Conservation (phyloP, 35 echinoderm and acorn worm species). For the Hemicentrotus pulcherrimus region DNA sequence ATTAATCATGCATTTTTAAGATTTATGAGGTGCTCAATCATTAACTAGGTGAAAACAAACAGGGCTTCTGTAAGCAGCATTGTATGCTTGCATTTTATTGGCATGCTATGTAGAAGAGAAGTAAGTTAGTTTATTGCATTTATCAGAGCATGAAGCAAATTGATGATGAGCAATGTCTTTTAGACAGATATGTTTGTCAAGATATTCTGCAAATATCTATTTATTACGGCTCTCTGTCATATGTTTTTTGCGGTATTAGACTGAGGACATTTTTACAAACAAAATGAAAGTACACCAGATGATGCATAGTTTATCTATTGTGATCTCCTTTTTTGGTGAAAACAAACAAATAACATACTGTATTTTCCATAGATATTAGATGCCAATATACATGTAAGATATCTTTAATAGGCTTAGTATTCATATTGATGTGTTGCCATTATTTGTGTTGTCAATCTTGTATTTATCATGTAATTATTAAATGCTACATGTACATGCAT, state of each 20-base stretch:
- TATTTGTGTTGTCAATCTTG: no score
- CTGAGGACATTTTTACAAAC: not conserved
- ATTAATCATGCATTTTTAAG: slow-evolving; percentile 4
- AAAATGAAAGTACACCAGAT: not conserved
- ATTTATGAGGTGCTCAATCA: not conserved
- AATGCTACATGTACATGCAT: no score
- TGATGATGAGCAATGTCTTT: no score
- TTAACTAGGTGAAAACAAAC: not conserved
- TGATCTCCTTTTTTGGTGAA: no score
- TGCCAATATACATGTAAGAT: no score
- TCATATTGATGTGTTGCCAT: no score
- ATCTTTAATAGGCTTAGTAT: no score
- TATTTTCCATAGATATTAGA: no score
- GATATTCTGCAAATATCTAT: not conserved
- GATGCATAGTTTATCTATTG: no score
- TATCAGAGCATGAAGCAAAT: not conserved
- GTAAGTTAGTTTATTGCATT: not conserved
- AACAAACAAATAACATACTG: no score
- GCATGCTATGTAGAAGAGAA: not conserved
- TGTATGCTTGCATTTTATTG: no score
- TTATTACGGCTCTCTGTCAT: not conserved
- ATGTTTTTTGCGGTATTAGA: not conserved
- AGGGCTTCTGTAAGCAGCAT: not conserved
- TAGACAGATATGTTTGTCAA: not conserved
- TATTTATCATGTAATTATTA: no score